Base-by-base conservation (phyloP, 2,797 vertebrate species). In the Pseudopleuronectes americanus region DNA sequence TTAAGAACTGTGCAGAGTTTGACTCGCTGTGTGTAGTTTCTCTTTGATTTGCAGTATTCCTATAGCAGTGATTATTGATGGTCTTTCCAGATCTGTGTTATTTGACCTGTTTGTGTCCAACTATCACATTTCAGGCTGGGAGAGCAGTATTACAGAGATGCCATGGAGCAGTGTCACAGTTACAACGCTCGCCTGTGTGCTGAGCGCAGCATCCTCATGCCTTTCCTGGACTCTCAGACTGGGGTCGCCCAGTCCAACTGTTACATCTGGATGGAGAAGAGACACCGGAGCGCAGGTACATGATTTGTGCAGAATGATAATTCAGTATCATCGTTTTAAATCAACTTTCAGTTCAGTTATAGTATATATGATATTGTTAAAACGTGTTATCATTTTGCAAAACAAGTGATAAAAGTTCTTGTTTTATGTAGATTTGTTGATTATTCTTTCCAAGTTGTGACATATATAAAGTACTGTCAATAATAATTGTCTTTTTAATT, bases 181-280 rank as follows among this genome's bases (percentile, higher is more conserved):
- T 99, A 99, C 85, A 99, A 98, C 0, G 97, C 98, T 38, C 94
- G 98, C 13, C 91, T 99, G 21, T 99, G 98, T 33, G 97, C 98
- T 0, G 98, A 99, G 85, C 93, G 97, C 51, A 98, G 97, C 17
- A 97, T 98, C 63, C 96, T 98, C 23, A 95, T 99, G 90, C 98
- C 98, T 1, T 99, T 99, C 90, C 87, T 99, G 57, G 98, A 99
- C 86, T 99, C 98, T 0, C 98, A 99, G 90, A 99, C 97, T 0
- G 97, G 98, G 2, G 98, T 98, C 6, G 97, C 97, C 6, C 98
- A 99, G 86, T 99, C 97, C 84, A 99, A 99, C 91, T 99, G 98
- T 89, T 99, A 99, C 78, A 99, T 99, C 87, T 99, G 98, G 98
- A 99, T 99, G 98, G 98, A 99, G 79, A 99, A 99, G 82, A 94